A percentile compares a stretch with the other conserved stretches of the same genome.
phyloP scores from a whole-genome alignment of 2,113 vertebrate genomes.

The Addax nasomaculatus region DNA sequence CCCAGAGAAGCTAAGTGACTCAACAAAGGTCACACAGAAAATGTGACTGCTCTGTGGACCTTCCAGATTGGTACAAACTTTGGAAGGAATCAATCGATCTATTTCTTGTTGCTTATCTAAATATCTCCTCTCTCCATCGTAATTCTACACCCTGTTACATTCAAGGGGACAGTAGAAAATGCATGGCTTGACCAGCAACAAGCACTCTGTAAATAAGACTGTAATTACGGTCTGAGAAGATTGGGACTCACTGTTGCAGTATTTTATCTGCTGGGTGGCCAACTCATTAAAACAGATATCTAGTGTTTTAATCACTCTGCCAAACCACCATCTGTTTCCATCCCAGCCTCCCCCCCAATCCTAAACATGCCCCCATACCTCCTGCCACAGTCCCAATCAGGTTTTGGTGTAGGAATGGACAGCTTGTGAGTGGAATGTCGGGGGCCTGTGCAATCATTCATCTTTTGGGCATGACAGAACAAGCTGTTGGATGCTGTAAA shows the following conservation, averaged over 20 bases:
- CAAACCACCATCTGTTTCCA: conserved; percentile 81
- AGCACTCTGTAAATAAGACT: conserved; percentile 61
- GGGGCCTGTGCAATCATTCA: conserved; percentile 66
- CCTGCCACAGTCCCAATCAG: conserved; percentile 64
- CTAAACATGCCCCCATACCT: conserved; percentile 39
- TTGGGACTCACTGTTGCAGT: conserved; percentile 58
- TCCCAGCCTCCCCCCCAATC: conserved; percentile 44
- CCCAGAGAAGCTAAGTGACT: conserved; percentile 13
- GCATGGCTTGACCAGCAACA: neutral
- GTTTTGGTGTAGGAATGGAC: conserved; percentile 66
- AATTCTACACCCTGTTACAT: conserved; percentile 45
- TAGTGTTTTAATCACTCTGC: conserved; percentile 78
- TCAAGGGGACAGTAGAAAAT: neutral
- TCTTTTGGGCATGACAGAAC: conserved; percentile 25
- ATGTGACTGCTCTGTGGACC: neutral
- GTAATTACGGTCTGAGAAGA: conserved; percentile 55
- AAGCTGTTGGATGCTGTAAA: conserved; percentile 55
- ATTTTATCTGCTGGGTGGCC: conserved; percentile 77
- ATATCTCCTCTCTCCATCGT: neutral
- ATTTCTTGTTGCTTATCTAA: conserved; percentile 22
- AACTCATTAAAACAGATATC: conserved; percentile 81
- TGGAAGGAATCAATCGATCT: neutral
- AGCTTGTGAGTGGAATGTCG: conserved; percentile 62
- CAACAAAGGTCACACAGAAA: neutral
- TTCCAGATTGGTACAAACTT: neutral